Base-by-base conservation (phyloP, 1,140 invertebrate genomes). In the Orius insidiosus region DNA sequence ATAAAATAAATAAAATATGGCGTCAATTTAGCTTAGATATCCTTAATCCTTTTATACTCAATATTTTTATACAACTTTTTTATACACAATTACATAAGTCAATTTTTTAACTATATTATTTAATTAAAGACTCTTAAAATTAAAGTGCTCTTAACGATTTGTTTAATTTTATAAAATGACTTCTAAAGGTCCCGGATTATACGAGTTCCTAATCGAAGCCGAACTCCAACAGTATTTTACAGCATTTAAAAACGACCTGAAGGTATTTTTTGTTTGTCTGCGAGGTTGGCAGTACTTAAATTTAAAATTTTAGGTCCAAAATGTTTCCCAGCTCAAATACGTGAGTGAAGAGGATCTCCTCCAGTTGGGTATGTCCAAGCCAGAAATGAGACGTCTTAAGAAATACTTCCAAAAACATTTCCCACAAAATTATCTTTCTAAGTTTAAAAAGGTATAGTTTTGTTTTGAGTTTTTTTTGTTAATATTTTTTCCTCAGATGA, bases 261-360 rank as follows among this genome's bases (percentile, higher is more conserved):
- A 58, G 46, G 55, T 53, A 47, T n/a, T 30, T 40, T 38, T 42
- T 14, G 24, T 18, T 11, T 10, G n/a, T n/a, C n/a, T n/a, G n/a
- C n/a, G n/a, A n/a, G n/a, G n/a, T n/a, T n/a, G 32, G 32, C 6
- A 33, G 6, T 33, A n/a, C 32, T 33, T 7, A 33, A 41, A 31
- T 32, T 5, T 33, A 31, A n/a, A 6, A 55, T 62, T 61, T 48
- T 61, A 87, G 84, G 69, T 89, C 40, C 79, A 78, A 57, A 85
- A 80, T 64, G 78, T 90, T n/a, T 78, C 84, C 15, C 93, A 98
- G 62, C 66, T 98, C n/a, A 96, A 96, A 62, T 96, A 90, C 71
- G 89, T 94, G 5, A 79, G 83, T 1, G 88, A 94, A 54, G 84
- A 90, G 51, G 94, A 98, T 64, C 66, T 97, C 19, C 65, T 71